These are phyloP conservation scores for Tigriopus californicus DNA, from an alignment of 2,888 invertebrate species.

Conservation along the genomic window DNA sequence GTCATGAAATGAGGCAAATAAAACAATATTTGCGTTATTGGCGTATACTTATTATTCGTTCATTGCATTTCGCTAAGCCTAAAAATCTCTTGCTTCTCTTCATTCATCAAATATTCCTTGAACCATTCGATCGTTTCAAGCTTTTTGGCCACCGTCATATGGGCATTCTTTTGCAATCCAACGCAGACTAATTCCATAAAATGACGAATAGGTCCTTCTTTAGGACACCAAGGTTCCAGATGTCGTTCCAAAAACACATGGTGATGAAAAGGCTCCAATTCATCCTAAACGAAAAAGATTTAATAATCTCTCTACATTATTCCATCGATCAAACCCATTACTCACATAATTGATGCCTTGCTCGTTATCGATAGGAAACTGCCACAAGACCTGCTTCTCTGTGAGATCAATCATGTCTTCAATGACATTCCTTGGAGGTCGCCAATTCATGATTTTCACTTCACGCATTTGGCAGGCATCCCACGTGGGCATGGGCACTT, in stretches of 20 bases:
- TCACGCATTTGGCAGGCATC: constrained; percentile 42
- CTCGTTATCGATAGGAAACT: constrained; percentile 93
- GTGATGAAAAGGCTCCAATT: constrained; percentile 46
- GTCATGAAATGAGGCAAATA: too few relatives aligned
- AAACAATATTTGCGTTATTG: too few relatives aligned
- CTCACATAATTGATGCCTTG: constrained; percentile 40
- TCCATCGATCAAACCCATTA: too few relatives aligned
- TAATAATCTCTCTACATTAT: too few relatives aligned
- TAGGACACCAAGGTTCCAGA: constrained; percentile 71
- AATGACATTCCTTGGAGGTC: constrained; percentile 67
- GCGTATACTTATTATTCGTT: too few relatives aligned
- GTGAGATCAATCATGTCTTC: constrained; percentile 90
- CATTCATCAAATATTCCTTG: constrained; percentile 54
- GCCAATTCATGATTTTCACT: constrained; percentile 42
- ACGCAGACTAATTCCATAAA: constrained; percentile 92
- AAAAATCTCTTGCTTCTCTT: constrained; percentile 16
- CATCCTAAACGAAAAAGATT: too few relatives aligned
- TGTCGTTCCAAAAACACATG: constrained; percentile 80
- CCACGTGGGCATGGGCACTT: constrained; percentile 41
- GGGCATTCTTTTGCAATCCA: constrained; percentile 84
- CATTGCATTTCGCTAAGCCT: background rate
- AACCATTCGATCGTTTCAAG: constrained; percentile 78
- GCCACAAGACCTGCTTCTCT: constrained; percentile 81
- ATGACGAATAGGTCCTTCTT: constrained; percentile 65
- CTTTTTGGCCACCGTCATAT: constrained; percentile 69